A percentile compares a stretch with the other conserved stretches of the same genome.
These are phyloP conservation scores for Peromyscus attwateri DNA, from an alignment of 2,797 vertebrate species.

Conservation along the genomic window DNA sequence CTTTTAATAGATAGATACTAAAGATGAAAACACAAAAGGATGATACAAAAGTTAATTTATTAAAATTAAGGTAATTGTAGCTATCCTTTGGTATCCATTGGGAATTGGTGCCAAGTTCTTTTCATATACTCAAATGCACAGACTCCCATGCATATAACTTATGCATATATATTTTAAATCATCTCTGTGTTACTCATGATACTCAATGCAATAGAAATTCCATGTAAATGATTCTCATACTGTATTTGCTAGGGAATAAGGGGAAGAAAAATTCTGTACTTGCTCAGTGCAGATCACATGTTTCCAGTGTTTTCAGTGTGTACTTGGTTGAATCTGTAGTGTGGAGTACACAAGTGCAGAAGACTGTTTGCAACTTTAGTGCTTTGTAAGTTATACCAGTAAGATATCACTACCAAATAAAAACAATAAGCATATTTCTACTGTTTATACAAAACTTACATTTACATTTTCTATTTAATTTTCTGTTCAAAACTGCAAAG, in stretches of 20 bases:
- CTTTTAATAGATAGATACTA: background rate
- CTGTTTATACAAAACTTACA: background rate
- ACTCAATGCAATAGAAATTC: background rate
- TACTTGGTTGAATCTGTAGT: background rate
- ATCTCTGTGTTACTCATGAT: background rate
- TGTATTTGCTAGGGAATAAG: background rate
- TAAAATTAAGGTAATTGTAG: background rate
- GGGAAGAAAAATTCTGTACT: background rate
- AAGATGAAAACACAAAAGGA: background rate
- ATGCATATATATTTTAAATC: background rate
- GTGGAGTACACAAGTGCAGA: background rate
- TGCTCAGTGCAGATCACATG: background rate
- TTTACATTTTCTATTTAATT: background rate
- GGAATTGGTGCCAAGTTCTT: background rate
- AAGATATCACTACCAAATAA: background rate
- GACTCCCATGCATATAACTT: background rate
- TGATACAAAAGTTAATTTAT: background rate
- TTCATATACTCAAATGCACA: background rate
- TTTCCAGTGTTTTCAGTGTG: background rate
- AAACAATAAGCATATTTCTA: background rate
- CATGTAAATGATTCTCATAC: background rate
- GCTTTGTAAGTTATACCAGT: background rate
- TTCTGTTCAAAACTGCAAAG: conserved; percentile 1
- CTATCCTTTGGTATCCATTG: background rate
- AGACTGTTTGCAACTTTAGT: background rate